Conservation (phyloP, 2,797 vertebrate species). For the Nasua narica region DNA sequence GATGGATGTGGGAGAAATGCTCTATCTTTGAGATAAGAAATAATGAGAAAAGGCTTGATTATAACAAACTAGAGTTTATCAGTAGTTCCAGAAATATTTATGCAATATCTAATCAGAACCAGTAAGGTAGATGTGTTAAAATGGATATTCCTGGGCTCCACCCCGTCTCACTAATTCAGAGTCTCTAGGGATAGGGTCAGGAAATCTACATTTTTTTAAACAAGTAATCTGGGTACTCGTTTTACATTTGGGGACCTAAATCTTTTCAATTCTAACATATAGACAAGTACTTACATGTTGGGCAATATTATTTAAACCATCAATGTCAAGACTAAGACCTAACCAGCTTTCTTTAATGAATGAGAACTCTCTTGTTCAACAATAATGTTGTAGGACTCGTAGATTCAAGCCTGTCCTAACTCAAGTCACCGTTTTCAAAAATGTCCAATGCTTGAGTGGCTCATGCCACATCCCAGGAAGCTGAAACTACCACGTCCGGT, state of each 20-base stretch:
- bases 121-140: background rate
- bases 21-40: background rate
- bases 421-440: background rate
- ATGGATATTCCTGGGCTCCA: background rate
- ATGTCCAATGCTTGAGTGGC: background rate
- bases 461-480: background rate
- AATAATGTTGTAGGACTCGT: background rate
- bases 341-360: background rate
- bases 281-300: background rate
- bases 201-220: background rate
- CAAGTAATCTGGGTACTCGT: background rate
- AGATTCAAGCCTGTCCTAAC: background rate
- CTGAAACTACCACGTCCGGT: background rate
- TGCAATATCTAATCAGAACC: background rate
- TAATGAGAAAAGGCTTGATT: background rate
- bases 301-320: background rate
- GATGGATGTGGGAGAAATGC: background rate
- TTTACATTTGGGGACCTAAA: background rate
- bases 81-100: slow-evolving; percentile 18
- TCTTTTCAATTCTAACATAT: background rate
- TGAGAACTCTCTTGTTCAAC: background rate
- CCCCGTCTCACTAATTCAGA: background rate
- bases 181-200: background rate
- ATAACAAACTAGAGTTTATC: background rate
- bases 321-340: background rate